A percentile compares a stretch with the other conserved stretches of the same genome.
These are phyloP conservation scores for Globodera rostochiensis DNA, from an alignment of 1,140 invertebrate genomes.

Conservation along the genomic window DNA sequence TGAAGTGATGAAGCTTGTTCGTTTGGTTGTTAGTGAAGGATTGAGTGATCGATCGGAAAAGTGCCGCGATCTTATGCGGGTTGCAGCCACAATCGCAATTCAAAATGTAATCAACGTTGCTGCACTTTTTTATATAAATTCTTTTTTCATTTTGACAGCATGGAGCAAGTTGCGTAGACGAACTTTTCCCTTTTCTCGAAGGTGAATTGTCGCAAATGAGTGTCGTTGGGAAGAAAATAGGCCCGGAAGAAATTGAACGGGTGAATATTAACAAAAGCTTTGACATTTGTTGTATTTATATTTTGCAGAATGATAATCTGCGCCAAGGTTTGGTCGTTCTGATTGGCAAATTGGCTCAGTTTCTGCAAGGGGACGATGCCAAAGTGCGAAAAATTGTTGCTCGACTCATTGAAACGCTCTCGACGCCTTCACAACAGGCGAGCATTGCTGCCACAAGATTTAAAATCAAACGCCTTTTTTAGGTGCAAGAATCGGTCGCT, in stretches of 20 bases:
- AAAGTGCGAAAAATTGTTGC: constrained; percentile 88
- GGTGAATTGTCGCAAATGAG: constrained; percentile 68
- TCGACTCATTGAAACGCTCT: constrained; percentile 84
- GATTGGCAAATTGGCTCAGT: constrained; percentile 90
- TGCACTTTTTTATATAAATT: not conserved
- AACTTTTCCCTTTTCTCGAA: constrained; percentile 76
- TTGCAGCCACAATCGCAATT: constrained; percentile 85
- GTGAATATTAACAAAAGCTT: not conserved
- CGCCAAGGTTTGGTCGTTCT: constrained; percentile 92
- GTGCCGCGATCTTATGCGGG: constrained; percentile 86
- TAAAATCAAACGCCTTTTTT: constrained; percentile 29
- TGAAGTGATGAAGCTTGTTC: constrained; percentile 69
- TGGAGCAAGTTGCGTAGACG: constrained; percentile 68
- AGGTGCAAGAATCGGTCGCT: constrained; percentile 96
- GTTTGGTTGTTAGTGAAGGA: constrained; percentile 74
- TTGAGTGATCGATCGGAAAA: constrained; percentile 81
- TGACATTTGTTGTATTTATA: not conserved
- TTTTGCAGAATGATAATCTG: constrained; percentile 85
- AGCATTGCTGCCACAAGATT: constrained; percentile 58
- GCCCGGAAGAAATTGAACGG: not conserved
- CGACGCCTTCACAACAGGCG: constrained; percentile 89
- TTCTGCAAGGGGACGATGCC: constrained; percentile 86
- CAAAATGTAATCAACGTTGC: constrained; percentile 70
- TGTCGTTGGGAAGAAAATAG: not conserved
- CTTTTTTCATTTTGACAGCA: constrained; percentile 42